Evolutionary conservation across 2,113 vertebrate species (phyloP).

Genomic region (Bufo bufo): DNA sequence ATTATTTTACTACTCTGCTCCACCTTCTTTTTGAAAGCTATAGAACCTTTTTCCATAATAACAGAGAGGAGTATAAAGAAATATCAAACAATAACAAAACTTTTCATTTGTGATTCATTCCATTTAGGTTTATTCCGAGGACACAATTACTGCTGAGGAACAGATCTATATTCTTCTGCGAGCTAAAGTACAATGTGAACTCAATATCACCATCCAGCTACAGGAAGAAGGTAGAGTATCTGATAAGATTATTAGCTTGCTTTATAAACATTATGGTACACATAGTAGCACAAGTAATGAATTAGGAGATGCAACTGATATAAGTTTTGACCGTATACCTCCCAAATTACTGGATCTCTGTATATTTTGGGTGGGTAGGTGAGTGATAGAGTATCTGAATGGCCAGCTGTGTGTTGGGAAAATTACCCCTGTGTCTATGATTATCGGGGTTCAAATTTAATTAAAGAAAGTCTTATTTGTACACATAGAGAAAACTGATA

Average conservation of each 20-base stretch:
- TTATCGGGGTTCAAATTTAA: too few species aligned
- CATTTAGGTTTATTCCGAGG: slow-evolving; percentile 76
- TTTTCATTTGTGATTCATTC: background rate
- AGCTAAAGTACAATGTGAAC: slow-evolving; percentile 81
- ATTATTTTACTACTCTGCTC: background rate
- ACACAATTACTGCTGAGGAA: slow-evolving; percentile 81
- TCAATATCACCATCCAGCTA: slow-evolving; percentile 77
- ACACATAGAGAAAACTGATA: too few species aligned
- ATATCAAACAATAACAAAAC: background rate
- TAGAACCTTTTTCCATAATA: too few species aligned
- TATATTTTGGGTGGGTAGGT: too few species aligned
- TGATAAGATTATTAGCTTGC: background rate
- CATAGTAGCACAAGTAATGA: background rate
- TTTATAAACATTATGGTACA: background rate
- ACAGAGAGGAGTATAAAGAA: background rate
- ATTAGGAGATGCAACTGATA: background rate
- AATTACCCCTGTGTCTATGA: too few species aligned
- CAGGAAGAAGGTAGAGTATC: slow-evolving; percentile 67
- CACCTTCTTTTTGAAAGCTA: background rate
- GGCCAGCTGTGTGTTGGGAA: too few species aligned
- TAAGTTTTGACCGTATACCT: too few species aligned
- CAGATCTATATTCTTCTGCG: slow-evolving; percentile 86
- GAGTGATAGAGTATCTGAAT: too few species aligned
- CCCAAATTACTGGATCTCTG: too few species aligned
- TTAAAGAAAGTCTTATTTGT: too few species aligned